phyloP scores from a whole-genome alignment of 2,797 vertebrate genomes.

The Pseudomugil tenellus region DNA sequence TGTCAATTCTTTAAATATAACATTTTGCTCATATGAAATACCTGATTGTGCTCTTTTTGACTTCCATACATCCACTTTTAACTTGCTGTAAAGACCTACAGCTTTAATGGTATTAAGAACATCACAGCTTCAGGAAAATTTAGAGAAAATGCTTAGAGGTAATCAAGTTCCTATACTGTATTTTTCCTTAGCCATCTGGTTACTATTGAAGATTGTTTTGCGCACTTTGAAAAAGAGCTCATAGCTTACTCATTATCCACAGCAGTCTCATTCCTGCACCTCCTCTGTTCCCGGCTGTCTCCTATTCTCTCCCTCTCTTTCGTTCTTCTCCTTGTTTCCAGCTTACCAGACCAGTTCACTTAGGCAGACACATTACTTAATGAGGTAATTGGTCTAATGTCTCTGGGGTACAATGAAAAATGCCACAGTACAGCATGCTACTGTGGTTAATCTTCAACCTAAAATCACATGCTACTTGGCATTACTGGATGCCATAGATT shows the following conservation, averaged over 20 bases:
- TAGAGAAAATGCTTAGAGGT: constrained; percentile 62
- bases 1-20: constrained; percentile 43
- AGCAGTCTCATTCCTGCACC: constrained; percentile 46
- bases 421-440: constrained; percentile 47
- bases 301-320: constrained; percentile 23
- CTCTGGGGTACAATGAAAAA: constrained; percentile 73
- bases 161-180: constrained; percentile 61
- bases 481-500: constrained; percentile 46
- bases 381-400: constrained; percentile 72
- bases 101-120: constrained; percentile 42
- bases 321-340: constrained; percentile 34
- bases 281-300: constrained; percentile 33
- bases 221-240: constrained; percentile 63
- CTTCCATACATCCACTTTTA: constrained; percentile 31
- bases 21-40: constrained; percentile 33
- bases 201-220: constrained; percentile 70
- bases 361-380: constrained; percentile 75
- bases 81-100: constrained; percentile 35
- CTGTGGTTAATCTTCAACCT: constrained; percentile 61
- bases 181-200: constrained; percentile 69
- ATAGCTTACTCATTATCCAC: constrained; percentile 61
- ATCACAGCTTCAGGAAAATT: constrained; percentile 60
- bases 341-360: constrained; percentile 68
- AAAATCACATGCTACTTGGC: constrained; percentile 47
- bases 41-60: constrained; percentile 40